These are phyloP conservation scores for Ischnus inquisitorius DNA, from an alignment of 2,888 invertebrate genomes.

Conservation along the genomic window DNA sequence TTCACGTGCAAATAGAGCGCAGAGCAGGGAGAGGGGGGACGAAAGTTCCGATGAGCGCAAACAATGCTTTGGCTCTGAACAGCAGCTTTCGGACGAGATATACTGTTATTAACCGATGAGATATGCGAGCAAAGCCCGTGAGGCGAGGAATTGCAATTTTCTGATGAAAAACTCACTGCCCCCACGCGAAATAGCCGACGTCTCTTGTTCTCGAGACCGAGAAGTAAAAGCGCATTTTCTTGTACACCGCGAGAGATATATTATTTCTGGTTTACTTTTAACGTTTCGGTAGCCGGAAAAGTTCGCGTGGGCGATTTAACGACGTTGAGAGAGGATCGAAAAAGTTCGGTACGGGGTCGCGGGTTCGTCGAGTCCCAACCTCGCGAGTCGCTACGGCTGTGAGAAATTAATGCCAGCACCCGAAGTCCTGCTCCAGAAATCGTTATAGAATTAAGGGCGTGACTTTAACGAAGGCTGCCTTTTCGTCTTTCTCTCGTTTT, in stretches of 20 bases:
- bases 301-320: slow-evolving; percentile 55
- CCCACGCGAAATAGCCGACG: neutral
- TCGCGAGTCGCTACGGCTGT: slow-evolving; percentile 34
- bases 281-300: slow-evolving; percentile 49
- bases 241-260: slow-evolving; percentile 17
- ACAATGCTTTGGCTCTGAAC: slow-evolving; percentile 25
- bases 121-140: neutral
- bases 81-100: neutral
- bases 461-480: slow-evolving; percentile 53
- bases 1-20: slow-evolving; percentile 25
- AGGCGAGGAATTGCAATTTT: slow-evolving; percentile 39
- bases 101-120: neutral
- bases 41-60: slow-evolving; percentile 6
- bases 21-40: neutral
- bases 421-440: slow-evolving; percentile 61
- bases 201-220: slow-evolving; percentile 2
- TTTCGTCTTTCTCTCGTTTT: slow-evolving; percentile 20
- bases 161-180: slow-evolving; percentile 61
- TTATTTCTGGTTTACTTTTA: slow-evolving; percentile 49
- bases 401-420: slow-evolving; percentile 59
- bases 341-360: slow-evolving; percentile 49
- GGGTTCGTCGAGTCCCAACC: slow-evolving; percentile 17
- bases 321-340: slow-evolving; percentile 46
- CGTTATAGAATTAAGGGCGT: slow-evolving; percentile 69
- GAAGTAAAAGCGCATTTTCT: slow-evolving; percentile 10